Evolutionary conservation across 1,140 invertebrate species (phyloP), one percentile per base, ranked within the genome.

Genomic region (Sarcophaga peregrina): DNA sequence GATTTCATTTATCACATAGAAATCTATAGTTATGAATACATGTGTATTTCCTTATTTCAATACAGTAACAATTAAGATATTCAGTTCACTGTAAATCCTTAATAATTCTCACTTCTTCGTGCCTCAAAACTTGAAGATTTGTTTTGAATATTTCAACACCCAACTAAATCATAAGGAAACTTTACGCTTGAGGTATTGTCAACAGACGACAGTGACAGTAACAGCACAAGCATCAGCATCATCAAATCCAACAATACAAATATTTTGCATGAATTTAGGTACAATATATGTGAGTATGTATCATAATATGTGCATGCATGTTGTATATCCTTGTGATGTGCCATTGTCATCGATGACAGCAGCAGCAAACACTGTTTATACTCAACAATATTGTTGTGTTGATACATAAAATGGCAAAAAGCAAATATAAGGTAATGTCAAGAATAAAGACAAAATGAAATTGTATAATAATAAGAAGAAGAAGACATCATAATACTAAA

Each of bases 61-160:
- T n/a, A n/a, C n/a, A n/a, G n/a, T n/a, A n/a, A n/a, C n/a, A n/a
- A n/a, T n/a, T n/a, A n/a, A n/a, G n/a, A n/a, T 58, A n/a, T 58
- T n/a, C 7, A n/a, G n/a, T 58, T 58, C 13, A 58, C 13, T 58
- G 54, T 58, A 13, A 58, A 58, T 13, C 7, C 15, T 58, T 58
- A 13, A 58, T 13, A 58, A n/a, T n/a, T 58, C n/a, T 58, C 15
- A 7, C 5, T 58, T 68, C 17, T 78, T 78, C 75, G 50, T 78
- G 75, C 75, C n/a, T 78, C 50, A 8, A 68, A 76, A 48, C 74
- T 76, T 76, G 74, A 76, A 76, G n/a, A 76, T 76, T 76, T 76
- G 17, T 78, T 78, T 52, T 78, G 75, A 78, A 78, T 78, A 78
- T 78, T 78, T 78, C 75, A 78, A 78, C 75, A 78, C 75, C 20